A percentile compares a stretch with the other conserved stretches of the same genome.
These are phyloP conservation scores for Stegostoma tigrinum DNA, from an alignment of 2,113 vertebrate genomes.

Conservation along the genomic window DNA sequence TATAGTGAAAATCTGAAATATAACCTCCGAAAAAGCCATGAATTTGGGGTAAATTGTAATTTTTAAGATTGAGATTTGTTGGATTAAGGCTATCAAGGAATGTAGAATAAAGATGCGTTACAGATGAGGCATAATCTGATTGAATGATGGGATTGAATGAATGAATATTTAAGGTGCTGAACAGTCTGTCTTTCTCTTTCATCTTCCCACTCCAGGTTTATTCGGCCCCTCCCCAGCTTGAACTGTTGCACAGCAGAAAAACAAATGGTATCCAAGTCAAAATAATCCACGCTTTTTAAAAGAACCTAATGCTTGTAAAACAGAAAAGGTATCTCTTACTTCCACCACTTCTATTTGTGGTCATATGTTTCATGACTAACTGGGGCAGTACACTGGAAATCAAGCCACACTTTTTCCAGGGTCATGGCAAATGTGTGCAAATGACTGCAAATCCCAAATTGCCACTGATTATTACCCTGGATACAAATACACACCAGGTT, in stretches of 20 bases:
- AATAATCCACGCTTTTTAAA: neutral
- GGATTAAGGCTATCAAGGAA: neutral
- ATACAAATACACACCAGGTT: too few relatives aligned
- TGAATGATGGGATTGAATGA: too few relatives aligned
- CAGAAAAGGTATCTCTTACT: neutral
- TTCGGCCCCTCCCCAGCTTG: neutral
- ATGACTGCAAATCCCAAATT: too few relatives aligned
- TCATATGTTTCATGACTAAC: too few relatives aligned
- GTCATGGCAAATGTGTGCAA: too few relatives aligned
- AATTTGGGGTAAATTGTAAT: neutral
- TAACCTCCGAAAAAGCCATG: neutral
- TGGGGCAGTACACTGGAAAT: too few relatives aligned
- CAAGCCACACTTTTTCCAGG: too few relatives aligned
- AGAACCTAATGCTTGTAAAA: neutral
- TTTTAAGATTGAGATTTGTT: neutral
- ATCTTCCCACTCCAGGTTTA: neutral
- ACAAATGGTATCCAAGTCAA: neutral
- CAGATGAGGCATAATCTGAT: neutral
- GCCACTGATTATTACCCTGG: too few relatives aligned
- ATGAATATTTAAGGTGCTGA: neutral
- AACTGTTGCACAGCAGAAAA: neutral
- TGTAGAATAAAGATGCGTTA: neutral
- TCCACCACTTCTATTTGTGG: too few relatives aligned
- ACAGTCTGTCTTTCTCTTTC: neutral
- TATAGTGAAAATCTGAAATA: neutral